These are phyloP conservation scores for Butorides virescens DNA, from an alignment of 2,113 vertebrate genomes.

Conservation along the genomic window DNA sequence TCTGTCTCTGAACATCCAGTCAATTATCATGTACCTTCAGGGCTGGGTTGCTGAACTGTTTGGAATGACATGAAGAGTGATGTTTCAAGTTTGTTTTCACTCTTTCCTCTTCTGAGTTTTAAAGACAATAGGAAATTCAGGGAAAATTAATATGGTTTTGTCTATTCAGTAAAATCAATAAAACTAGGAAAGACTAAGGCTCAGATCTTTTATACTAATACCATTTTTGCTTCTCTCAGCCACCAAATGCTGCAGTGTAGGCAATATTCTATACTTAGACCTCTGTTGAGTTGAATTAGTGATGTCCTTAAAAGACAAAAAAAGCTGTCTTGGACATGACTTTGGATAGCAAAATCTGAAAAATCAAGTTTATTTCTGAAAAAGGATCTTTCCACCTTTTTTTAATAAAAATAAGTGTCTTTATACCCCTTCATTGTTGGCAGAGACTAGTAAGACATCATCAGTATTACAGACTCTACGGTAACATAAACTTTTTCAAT, in stretches of 20 bases:
- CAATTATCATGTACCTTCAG: neutral
- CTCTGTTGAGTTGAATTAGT: neutral
- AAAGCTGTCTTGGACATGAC: neutral
- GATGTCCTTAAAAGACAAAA: neutral
- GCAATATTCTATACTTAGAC: neutral
- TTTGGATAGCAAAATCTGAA: neutral
- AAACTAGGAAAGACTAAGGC: neutral
- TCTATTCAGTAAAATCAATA: neutral
- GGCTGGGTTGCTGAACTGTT: neutral
- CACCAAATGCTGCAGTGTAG: neutral
- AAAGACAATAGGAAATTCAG: neutral
- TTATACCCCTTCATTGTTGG: neutral
- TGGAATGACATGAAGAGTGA: neutral
- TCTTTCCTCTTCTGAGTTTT: neutral
- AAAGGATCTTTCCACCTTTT: neutral
- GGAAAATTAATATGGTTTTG: neutral
- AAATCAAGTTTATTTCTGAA: neutral
- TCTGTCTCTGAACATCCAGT: neutral
- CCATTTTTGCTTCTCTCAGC: neutral
- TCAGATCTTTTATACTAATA: neutral
- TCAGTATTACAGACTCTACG: neutral
- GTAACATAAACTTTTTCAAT: neutral
- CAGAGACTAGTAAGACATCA: neutral
- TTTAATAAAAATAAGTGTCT: neutral
- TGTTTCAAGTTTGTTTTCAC: neutral